phyloP scores from a whole-genome alignment of 2,888 invertebrate genomes.

The Volucella inflata region DNA sequence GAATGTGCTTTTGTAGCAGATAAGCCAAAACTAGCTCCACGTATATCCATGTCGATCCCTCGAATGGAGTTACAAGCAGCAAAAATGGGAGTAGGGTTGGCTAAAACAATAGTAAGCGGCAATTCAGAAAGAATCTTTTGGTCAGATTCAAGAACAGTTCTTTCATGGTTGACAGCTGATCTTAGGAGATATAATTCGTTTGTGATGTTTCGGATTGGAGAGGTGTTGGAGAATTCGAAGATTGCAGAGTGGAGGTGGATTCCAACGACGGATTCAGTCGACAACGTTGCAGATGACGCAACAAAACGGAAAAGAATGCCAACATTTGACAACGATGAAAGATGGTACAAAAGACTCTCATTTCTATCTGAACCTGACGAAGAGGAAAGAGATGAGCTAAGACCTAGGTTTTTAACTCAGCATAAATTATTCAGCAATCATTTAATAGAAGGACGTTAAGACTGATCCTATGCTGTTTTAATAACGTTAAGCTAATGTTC shows the following conservation, averaged over 20 bases:
- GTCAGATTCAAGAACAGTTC: slow-evolving; percentile 62
- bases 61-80: no score
- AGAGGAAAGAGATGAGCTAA: not conserved
- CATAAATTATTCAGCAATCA: no score
- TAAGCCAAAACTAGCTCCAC: slow-evolving; percentile 76
- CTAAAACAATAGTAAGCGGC: slow-evolving; percentile 31
- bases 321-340: slow-evolving; percentile 3
- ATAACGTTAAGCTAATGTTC: slow-evolving; percentile 16
- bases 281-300: slow-evolving; percentile 37
- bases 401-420: slow-evolving; percentile 6
- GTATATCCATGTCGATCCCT: slow-evolving; percentile 73
- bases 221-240: slow-evolving; percentile 44
- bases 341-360: no score
- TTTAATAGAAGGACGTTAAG: slow-evolving; percentile 8
- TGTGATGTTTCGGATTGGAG: slow-evolving; percentile 74
- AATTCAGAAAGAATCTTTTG: slow-evolving; percentile 38
- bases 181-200: slow-evolving; percentile 60
- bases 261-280: slow-evolving; percentile 6
- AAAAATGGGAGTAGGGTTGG: slow-evolving; percentile 49
- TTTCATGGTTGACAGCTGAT: slow-evolving; percentile 37
- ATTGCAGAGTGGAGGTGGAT: slow-evolving; percentile 26
- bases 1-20: slow-evolving; percentile 64
- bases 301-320: slow-evolving; percentile 26
- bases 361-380: slow-evolving; percentile 39
- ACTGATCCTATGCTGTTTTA: slow-evolving; percentile 40